Evolutionary conservation across 2,113 vertebrate genomes (phyloP).

Genomic region (Neolamprologus kungweensis): DNA sequence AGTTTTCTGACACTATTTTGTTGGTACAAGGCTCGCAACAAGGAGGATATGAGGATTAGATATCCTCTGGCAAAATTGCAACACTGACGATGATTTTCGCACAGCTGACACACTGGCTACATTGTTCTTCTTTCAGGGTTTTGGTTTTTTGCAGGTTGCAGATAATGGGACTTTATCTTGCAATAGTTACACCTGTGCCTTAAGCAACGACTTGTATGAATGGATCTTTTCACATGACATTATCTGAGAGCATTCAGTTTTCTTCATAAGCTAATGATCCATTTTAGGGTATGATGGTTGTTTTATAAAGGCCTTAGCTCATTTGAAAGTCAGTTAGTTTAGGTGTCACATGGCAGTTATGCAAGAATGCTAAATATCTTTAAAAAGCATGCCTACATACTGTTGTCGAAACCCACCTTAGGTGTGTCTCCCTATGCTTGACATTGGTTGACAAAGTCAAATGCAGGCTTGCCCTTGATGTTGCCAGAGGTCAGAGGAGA

Average conservation of each 20-base stretch:
- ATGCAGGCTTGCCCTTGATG: background rate
- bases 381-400: background rate
- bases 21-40: background rate
- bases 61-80: background rate
- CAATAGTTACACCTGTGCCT: background rate
- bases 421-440: background rate
- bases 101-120: background rate
- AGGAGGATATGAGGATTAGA: background rate
- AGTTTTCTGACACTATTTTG: background rate
- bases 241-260: background rate
- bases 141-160: background rate
- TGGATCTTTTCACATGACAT: background rate
- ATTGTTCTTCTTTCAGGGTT: background rate
- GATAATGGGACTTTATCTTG: background rate
- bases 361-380: background rate
- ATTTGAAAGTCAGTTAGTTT: background rate
- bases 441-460: background rate
- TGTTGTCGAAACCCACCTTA: background rate
- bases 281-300: background rate
- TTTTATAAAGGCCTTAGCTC: background rate
- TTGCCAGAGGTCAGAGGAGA: background rate
- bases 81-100: background rate
- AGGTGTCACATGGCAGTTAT: background rate
- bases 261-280: background rate
- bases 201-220: background rate